These are phyloP conservation scores for Trachelipus rathkii DNA, from an alignment of 1,140 invertebrate species.

Conservation along the genomic window DNA sequence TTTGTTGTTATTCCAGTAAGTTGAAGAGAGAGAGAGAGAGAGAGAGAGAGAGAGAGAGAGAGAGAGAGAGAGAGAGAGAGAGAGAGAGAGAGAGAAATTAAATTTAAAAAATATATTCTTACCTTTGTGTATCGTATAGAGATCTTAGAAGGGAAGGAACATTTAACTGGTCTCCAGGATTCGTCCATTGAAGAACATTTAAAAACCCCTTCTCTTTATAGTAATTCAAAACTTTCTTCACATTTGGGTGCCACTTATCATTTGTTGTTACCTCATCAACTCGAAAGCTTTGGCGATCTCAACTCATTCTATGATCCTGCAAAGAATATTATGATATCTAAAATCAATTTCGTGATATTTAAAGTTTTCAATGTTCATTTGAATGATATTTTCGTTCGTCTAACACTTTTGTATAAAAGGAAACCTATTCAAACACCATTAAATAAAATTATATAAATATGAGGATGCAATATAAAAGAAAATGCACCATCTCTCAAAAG, in stretches of 20 bases:
- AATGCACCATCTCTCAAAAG: too few relatives aligned
- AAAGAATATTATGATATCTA: not conserved
- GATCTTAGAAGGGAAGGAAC: slow-evolving; percentile 20
- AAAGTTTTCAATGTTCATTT: too few relatives aligned
- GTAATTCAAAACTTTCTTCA: slow-evolving; percentile 18
- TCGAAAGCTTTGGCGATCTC: slow-evolving; percentile 23
- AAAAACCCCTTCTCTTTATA: not conserved
- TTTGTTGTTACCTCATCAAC: slow-evolving; percentile 21
- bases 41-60: not conserved
- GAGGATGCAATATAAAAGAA: too few relatives aligned
- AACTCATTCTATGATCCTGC: slow-evolving; percentile 27
- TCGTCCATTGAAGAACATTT: slow-evolving; percentile 3
- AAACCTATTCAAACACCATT: too few relatives aligned
- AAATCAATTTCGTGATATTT: too few relatives aligned
- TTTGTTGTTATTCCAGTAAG: too few relatives aligned
- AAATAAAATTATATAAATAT: too few relatives aligned
- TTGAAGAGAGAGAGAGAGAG: not conserved
- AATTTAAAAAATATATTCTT: slow-evolving; percentile 16
- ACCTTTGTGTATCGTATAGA: slow-evolving; percentile 47
- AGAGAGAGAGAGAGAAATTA: too few relatives aligned
- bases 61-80: too few relatives aligned
- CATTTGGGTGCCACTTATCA: slow-evolving; percentile 18
- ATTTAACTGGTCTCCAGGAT: slow-evolving; percentile 11
- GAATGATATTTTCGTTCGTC: too few relatives aligned
- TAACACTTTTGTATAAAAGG: too few relatives aligned